Conservation (phyloP, 2,797 vertebrate genomes). For the Cetoscarus ocellatus region DNA sequence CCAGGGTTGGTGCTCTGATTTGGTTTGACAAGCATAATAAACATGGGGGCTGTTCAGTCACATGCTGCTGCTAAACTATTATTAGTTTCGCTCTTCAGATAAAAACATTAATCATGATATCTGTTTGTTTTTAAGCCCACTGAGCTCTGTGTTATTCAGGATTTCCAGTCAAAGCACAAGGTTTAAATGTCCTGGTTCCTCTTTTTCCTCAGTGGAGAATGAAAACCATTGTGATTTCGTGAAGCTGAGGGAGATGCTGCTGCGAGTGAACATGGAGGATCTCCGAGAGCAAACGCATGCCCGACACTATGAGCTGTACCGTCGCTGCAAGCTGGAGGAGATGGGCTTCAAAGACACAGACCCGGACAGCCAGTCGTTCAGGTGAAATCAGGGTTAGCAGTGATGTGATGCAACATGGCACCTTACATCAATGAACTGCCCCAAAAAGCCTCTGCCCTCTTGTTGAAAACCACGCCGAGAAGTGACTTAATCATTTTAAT, state of each 20-base stretch:
- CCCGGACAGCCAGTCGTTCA: conserved; percentile 94
- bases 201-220: conserved; percentile 90
- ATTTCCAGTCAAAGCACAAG: neutral
- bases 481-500: neutral
- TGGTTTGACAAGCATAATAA: conserved; percentile 29
- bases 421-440: conserved; percentile 11
- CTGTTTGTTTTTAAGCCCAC: conserved; percentile 3
- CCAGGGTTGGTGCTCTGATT: conserved; percentile 88
- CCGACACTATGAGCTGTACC: conserved; percentile 96
- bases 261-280: conserved; percentile 98
- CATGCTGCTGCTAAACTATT: conserved; percentile 12
- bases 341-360: conserved; percentile 98
- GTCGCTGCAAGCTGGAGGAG: conserved; percentile 96
- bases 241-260: conserved; percentile 96
- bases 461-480: neutral
- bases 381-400: conserved; percentile 78
- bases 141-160: neutral
- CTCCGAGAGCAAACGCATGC: conserved; percentile 96
- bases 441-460: neutral
- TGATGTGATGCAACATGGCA: conserved; percentile 29
- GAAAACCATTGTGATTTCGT: conserved; percentile 98
- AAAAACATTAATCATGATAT: neutral
- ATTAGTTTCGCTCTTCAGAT: neutral
- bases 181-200: conserved; percentile 9
- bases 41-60: conserved; percentile 17